Evolutionary conservation across 2,888 invertebrate genomes (phyloP).

Genomic region (Hydraecia micacea): DNA sequence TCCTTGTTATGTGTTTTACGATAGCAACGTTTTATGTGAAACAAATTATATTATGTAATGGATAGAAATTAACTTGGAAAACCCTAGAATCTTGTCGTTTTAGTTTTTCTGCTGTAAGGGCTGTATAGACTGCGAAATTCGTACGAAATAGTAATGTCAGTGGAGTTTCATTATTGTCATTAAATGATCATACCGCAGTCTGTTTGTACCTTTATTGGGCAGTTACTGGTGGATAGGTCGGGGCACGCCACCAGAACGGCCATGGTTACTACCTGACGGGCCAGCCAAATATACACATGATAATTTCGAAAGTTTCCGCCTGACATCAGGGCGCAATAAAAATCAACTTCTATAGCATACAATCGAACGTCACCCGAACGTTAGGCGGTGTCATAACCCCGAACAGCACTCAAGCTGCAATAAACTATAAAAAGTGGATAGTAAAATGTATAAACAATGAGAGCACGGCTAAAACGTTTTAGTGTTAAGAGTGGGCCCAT

Average conservation of each 20-base stretch:
- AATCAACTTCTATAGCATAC: conserved; percentile 83
- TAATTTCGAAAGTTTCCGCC: conserved; percentile 74
- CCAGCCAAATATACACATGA: conserved; percentile 73
- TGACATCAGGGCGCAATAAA: conserved; percentile 81
- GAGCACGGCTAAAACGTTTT: conserved; percentile 89
- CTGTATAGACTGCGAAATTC: conserved; percentile 39
- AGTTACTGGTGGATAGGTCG: conserved; percentile 53
- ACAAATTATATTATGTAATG: conserved; percentile 60
- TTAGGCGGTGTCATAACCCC: conserved; percentile 82
- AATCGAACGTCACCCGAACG: conserved; percentile 82
- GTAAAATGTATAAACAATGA: conserved; percentile 90
- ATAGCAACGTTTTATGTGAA: conserved; percentile 63
- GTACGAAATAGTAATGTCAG: conserved; percentile 44
- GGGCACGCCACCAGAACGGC: conserved; percentile 58
- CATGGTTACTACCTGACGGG: conserved; percentile 64
- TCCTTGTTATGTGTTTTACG: conserved; percentile 78
- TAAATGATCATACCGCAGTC: conserved; percentile 57
- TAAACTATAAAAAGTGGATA: conserved; percentile 89
- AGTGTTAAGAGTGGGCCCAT: conserved; percentile 90
- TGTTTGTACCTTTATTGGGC: conserved; percentile 57
- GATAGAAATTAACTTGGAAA: conserved; percentile 45
- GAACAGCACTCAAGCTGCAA: conserved; percentile 84
- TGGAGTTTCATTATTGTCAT: conserved; percentile 54
- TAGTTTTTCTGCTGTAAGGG: conserved; percentile 24
- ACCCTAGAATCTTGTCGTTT: conserved; percentile 27